Evolutionary conservation across 2,113 vertebrate genomes (phyloP), one percentile per base, ranked within the genome.

Genomic region (Phyllostomus hastatus): DNA sequence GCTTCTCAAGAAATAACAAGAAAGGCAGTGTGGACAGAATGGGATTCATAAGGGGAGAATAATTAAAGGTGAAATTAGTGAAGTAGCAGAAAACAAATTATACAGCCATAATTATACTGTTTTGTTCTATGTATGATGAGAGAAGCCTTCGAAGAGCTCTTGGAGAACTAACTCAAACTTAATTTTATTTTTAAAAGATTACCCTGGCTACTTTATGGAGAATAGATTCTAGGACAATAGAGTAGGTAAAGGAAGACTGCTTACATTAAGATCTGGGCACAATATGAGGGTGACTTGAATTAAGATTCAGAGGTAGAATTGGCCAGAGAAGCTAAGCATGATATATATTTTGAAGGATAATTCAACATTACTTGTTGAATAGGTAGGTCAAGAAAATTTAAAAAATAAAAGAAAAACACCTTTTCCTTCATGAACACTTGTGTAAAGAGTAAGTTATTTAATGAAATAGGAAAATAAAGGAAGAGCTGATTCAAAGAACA

Each of bases 101-200:
- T 54, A 35, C 69, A 73, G 4, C 4, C 7, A 66, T 57, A n/a
- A 66, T 28, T n/a, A 43, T 46, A 67, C 38, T 59, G 76, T 87
- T 90, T 86, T 86, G 10, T 54, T 81, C 52, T 76, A 64, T 54
- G 66, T 66, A 57, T 48, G 26, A 67, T 15, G 0, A 81, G 15
- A 89, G 41, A 91, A 69, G 28, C 11, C 33, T 72, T 76, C 35
- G 10, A 50, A 70, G 33, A n/a, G 22, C 7, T 54, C 64, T 90
- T 76, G 64, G 19, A 76, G 67, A 75, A 28, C 9, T 43, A 14
- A 80, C 50, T 80, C n/a, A 89, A 91, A 75, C 20, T 52, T 26
- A 75, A 22, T 73, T 79, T 61, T 61, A 33, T 33, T 86, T 84
- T 92, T 85, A 28, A 89, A 94, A 92, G n/a, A 84, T 76, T 80